Percentiles rank a stretch among this genome's conserved stretches.
Conservation (phyloP, 2,113 vertebrate species). For the Serinus canaria region DNA sequence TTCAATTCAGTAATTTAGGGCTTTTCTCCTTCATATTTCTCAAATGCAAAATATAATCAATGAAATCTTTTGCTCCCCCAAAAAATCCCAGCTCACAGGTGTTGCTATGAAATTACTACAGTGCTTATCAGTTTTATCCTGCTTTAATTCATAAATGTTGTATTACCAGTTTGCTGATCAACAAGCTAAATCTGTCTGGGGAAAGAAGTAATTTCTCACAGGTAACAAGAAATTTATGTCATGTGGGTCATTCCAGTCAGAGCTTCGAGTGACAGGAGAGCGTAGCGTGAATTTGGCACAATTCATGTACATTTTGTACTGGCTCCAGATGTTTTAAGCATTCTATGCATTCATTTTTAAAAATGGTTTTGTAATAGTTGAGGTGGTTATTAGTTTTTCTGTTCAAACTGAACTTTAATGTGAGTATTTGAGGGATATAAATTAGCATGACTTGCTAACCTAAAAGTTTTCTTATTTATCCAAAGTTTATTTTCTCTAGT, state of each 20-base stretch:
- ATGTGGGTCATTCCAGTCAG: neutral
- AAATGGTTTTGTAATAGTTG: neutral
- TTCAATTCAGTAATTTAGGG: neutral
- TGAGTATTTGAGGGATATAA: neutral
- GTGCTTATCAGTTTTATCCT: neutral
- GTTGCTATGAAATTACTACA: neutral
- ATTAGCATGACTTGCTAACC: neutral
- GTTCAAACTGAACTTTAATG: neutral
- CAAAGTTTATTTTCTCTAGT: neutral
- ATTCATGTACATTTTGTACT: neutral
- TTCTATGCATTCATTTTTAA: neutral
- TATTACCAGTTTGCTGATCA: neutral
- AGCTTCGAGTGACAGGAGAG: neutral
- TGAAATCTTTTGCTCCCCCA: neutral
- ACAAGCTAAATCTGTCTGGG: neutral
- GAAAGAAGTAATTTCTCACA: slow-evolving; percentile 8
- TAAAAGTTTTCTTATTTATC: neutral
- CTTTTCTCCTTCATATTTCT: neutral
- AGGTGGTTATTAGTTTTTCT: neutral
- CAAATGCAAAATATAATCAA: neutral
- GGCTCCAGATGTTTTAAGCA: slow-evolving; percentile 32
- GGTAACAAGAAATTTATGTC: slow-evolving; percentile 14
- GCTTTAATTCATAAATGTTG: neutral
- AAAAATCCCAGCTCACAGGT: neutral
- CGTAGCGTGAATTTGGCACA: slow-evolving; percentile 15